These are phyloP conservation scores for Philaenus spumarius DNA, from an alignment of 1,140 invertebrate species.

Conservation along the genomic window DNA sequence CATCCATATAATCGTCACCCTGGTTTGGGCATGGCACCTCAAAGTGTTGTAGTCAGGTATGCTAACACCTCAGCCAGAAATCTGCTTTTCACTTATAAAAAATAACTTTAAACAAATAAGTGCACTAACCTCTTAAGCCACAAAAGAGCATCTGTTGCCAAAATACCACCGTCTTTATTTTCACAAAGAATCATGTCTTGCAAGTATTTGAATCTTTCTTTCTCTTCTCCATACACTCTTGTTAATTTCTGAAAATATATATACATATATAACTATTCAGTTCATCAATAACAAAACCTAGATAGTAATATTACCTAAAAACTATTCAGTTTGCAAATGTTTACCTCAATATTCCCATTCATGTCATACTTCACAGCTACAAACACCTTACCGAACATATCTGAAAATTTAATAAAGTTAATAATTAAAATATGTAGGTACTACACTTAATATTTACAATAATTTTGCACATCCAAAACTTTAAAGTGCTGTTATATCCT, in stretches of 20 bases:
- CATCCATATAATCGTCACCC: too few species aligned
- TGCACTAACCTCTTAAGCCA: conserved; percentile 56
- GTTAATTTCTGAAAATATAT: conserved; percentile 48
- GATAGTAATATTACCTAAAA: neutral
- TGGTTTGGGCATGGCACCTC: too few species aligned
- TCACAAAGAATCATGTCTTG: conserved; percentile 58
- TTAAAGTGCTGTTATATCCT: too few species aligned
- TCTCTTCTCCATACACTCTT: conserved; percentile 46
- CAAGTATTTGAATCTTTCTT: conserved; percentile 48
- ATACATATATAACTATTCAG: too few species aligned
- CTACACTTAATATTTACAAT: too few species aligned
- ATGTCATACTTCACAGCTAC: conserved; percentile 20
- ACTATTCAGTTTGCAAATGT: too few species aligned
- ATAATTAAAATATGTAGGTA: neutral
- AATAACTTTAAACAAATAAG: too few species aligned
- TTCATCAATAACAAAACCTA: neutral
- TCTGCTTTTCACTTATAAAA: too few species aligned
- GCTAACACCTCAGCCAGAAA: too few species aligned
- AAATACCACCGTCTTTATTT: conserved; percentile 40
- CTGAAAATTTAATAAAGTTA: conserved; percentile 9
- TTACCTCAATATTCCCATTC: conserved; percentile 21
- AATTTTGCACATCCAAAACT: too few species aligned
- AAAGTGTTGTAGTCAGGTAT: too few species aligned
- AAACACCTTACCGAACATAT: conserved; percentile 20
- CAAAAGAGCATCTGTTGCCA: conserved; percentile 52